A percentile compares a stretch with the other conserved stretches of the same genome.
Conservation (phyloP, 2,888 invertebrate species). For the Himalopsyche japonica region DNA sequence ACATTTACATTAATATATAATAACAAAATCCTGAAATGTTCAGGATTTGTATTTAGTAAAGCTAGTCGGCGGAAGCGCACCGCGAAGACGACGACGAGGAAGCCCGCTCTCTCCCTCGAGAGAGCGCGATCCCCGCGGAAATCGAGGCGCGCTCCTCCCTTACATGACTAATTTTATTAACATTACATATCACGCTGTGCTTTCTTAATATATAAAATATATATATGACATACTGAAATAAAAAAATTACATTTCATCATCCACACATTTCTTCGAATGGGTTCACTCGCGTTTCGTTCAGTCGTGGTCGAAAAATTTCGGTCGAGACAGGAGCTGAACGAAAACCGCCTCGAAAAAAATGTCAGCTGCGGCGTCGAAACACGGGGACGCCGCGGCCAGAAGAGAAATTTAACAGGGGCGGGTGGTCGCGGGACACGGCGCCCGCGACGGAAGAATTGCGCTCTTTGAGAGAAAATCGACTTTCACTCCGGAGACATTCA, state of each 20-base stretch:
- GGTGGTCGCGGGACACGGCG: background rate
- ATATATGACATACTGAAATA: constrained; percentile 33
- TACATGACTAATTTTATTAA: constrained; percentile 48
- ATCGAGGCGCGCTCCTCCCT: constrained; percentile 32
- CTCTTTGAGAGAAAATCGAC: background rate
- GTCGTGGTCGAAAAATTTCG: constrained; percentile 1
- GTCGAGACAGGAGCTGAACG: background rate
- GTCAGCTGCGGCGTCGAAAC: background rate
- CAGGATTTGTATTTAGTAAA: background rate
- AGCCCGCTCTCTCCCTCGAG: background rate
- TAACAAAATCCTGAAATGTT: background rate
- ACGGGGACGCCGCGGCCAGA: background rate
- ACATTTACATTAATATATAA: background rate
- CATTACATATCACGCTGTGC: constrained; percentile 60
- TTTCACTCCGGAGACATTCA: constrained; percentile 12
- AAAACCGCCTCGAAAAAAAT: background rate
- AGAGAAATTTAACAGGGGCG: background rate
- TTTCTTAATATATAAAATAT: constrained; percentile 47
- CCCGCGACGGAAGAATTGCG: background rate
- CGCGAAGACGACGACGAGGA: background rate
- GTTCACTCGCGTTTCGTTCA: background rate
- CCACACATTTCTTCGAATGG: constrained; percentile 31
- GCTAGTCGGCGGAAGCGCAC: background rate
- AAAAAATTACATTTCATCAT: constrained; percentile 19
- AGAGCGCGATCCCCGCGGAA: background rate